phyloP scores from a whole-genome alignment of 2,797 vertebrate species.

The Taeniopygia guttata region DNA sequence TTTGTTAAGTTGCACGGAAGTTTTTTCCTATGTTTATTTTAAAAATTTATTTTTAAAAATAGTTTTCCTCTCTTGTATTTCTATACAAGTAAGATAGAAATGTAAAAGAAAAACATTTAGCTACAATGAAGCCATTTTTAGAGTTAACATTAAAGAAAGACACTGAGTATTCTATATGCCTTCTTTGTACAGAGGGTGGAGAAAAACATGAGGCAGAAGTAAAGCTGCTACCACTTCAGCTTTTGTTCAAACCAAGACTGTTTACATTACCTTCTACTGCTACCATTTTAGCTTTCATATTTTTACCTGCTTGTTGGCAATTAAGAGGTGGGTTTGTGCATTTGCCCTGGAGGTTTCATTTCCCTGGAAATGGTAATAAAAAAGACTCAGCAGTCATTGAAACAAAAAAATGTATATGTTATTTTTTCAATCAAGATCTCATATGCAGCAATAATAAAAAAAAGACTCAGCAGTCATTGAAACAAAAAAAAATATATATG shows the following conservation, averaged over 20 bases:
- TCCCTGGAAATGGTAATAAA: neutral
- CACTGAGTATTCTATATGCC: neutral
- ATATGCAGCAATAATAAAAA: neutral
- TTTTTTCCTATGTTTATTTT: neutral
- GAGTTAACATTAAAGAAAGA: neutral
- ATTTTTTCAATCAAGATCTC: neutral
- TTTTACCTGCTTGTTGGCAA: neutral
- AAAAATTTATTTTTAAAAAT: fast-evolving
- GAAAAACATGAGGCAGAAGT: neutral
- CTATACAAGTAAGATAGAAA: neutral
- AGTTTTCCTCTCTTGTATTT: neutral
- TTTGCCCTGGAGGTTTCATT: neutral
- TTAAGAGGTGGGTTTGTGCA: neutral
- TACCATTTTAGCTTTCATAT: neutral
- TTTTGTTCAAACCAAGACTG: neutral
- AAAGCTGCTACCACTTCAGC: neutral
- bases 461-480: neutral
- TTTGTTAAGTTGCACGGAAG: neutral
- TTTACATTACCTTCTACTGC: neutral
- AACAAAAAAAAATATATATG: neutral
- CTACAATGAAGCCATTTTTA: neutral
- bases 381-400: neutral
- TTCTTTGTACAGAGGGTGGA: neutral
- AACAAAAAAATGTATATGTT: neutral
- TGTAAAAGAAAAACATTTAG: neutral